Base-by-base conservation (phyloP, 2,797 vertebrate species). In the Champsocephalus gunnari region DNA sequence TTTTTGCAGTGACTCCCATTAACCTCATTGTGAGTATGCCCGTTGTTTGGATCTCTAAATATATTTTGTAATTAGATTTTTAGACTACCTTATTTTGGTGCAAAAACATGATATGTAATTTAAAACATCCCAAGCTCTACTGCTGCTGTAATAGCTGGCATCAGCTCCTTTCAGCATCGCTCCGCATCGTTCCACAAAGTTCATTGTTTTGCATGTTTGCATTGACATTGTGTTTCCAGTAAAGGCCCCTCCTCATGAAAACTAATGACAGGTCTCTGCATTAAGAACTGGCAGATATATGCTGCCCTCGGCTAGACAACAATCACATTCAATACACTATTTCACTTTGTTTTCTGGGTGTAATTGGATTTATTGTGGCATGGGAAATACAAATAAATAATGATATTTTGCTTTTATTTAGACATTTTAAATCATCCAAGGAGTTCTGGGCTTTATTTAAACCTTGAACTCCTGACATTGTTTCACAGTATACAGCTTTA, bases 401-500 rank as follows among this genome's bases (percentile, higher is more conserved):
- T 41, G 49, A 14, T 50, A 45, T 67, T 50, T 50, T 51, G 19
- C 51, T 70, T 50, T 45, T 55, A 55, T 59, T 61, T 12, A 6
- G 12, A 0, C n/a, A 34, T 47, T 68, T 51, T 21, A 68, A 28
- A 68, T 38, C 11, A 47, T 13, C 53, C 41, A 49, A 8, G 32
- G 34, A 66, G 60, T 34, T 12, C 58, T 58, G 7, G 71, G 49
- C 59, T 44, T 65, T 63, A 62, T 68, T 80, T 74, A 86, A 69
- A 71, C 57, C 66, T 72, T 72, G 32, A 82, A 65, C 80, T 71
- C 72, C 57, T 41, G 12, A 7, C 71, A 80, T 72, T 71, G 67
- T 86, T 86, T 75, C 71, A 73, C 56, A 47, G 58, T 64, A 69
- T 28, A 68, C 28, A 56, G 45, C 64, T 48, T 70, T 68, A 83